Base-by-base conservation (phyloP, 2,797 vertebrate species). In the Apogon hyalosoma region DNA sequence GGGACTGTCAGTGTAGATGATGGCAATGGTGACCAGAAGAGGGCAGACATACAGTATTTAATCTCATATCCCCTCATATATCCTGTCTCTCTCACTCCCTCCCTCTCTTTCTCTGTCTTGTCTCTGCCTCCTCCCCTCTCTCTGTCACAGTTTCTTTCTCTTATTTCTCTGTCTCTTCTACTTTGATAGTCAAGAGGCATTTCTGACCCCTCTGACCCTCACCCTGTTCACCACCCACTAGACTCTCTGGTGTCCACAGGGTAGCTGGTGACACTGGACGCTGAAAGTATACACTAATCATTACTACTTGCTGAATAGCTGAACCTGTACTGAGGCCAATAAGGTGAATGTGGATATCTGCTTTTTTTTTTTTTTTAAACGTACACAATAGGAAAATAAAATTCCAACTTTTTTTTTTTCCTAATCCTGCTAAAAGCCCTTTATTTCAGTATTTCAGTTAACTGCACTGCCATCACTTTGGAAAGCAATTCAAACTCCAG, bases 11-110 rank as follows among this genome's bases (percentile, higher is more conserved):
- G 50, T 60, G 72, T 65, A 41, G 83, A 86, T 90, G 81, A 79
- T 83, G 87, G 85, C 77, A 11, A 52, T 85, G 60, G 61, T 91
- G 92, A 92, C 95, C 95, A 95, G 95, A 94, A 96, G 95, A 94
- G 94, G 95, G 94, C 95, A 95, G 94, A 86, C 93, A 94, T 93
- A 94, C 91, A 92, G 89, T 95, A 92, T 93, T 94, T 92, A 92
- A 92, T 90, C 85, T 87, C 80, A 79, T 87, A 83, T 90, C 62
- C 81, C 21, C 70, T 90, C 70, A 87, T 85, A 84, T 38, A 73
- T 87, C 49, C 62, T 73, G 15, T 69, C 50, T 71, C 60, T 49
- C 53, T 70, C 43, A 18, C 43, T 45, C 41, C 33, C 38, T 57
- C 15, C 21, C 24, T 31, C 18, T 53, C 60, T 33, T 38, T 38